Evolutionary conservation across 2,797 vertebrate species (phyloP), one percentile per base, ranked within the genome.

Genomic region (Enoplosus armatus): DNA sequence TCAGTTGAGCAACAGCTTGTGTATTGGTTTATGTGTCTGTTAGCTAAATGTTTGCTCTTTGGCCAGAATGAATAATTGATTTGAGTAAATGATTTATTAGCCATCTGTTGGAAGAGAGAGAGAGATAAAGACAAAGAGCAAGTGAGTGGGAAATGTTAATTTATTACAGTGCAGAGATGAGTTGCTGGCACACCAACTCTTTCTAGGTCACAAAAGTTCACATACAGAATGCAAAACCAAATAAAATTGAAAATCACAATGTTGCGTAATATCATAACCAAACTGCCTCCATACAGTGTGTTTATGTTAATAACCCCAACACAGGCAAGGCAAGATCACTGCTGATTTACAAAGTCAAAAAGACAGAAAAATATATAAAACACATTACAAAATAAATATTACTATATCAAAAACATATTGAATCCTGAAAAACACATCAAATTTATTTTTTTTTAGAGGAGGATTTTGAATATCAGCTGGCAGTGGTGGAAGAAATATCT

Each of bases 1-100:
- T 77, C 53, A 10, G 22, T 2, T 16, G 12, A 50, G 43, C 7
- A 68, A 85, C 60, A 71, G 11, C 37, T 29, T 64, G 45, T 11
- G 45, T 84, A 59, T 79, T 85, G 74, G 82, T 84, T 84, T 79
- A 56, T 85, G 12, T 84, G 60, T 86, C 79, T 79, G 72, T 73
- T 66, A 31, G 68, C 75, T 89, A 94, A 96, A 89, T 92, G 93
- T 95, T 96, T 94, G 91, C 94, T 95, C 87, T 95, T 95, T 92
- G 55, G 75, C 90, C 92, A 84, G 89, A 89, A 95, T 96, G 93
- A 96, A 96, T 96, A 96, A 95, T 96, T 96, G 82, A 96, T 96
- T 90, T 82, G 71, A 72, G 79, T 95, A 92, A 95, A 95, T 95
- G 92, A 96, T 96, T 96, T 94, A 96, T 95, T 88, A 92, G 84